A percentile compares a stretch with the other conserved stretches of the same genome.
phyloP scores from a whole-genome alignment of 2,888 invertebrate genomes.

The Iselma pallidipennis region DNA sequence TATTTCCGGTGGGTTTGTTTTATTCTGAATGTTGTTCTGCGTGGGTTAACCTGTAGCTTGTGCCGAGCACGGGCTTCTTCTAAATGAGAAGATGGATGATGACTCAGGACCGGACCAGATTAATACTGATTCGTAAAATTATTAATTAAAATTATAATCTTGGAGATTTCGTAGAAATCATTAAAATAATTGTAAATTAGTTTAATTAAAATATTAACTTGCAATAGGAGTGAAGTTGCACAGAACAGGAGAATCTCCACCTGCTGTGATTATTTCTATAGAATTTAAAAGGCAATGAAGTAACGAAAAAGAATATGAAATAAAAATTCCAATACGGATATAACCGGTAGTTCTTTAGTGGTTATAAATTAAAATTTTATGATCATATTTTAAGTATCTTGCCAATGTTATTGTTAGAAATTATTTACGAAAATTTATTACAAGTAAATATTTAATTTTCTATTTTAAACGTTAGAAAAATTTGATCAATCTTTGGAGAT shows the following conservation, averaged over 20 bases:
- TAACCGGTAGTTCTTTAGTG: neutral
- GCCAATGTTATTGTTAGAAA: neutral
- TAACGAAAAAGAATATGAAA: neutral
- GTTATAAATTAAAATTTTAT: slow-evolving; percentile 1
- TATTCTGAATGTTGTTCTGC: slow-evolving; percentile 43
- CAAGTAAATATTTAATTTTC: neutral
- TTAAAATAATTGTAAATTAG: too few species aligned
- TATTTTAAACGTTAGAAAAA: too few species aligned
- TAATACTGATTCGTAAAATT: neutral
- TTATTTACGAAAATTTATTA: neutral
- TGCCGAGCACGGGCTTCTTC: slow-evolving; percentile 45
- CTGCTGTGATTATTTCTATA: neutral
- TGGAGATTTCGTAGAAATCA: neutral
- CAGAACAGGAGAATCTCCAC: too few species aligned
- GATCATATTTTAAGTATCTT: neutral
- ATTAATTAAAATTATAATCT: neutral
- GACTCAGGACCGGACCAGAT: slow-evolving; percentile 16
- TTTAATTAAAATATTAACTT: neutral
- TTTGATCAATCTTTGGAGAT: too few species aligned
- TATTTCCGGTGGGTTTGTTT: slow-evolving; percentile 49
- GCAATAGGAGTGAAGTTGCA: too few species aligned
- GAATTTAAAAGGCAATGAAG: neutral
- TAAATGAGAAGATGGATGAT: slow-evolving; percentile 20
- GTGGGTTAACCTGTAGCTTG: slow-evolving; percentile 46
- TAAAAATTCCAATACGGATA: neutral